Evolutionary conservation across 2,888 invertebrate species (phyloP).

Genomic region (Hybos culiciformis): DNA sequence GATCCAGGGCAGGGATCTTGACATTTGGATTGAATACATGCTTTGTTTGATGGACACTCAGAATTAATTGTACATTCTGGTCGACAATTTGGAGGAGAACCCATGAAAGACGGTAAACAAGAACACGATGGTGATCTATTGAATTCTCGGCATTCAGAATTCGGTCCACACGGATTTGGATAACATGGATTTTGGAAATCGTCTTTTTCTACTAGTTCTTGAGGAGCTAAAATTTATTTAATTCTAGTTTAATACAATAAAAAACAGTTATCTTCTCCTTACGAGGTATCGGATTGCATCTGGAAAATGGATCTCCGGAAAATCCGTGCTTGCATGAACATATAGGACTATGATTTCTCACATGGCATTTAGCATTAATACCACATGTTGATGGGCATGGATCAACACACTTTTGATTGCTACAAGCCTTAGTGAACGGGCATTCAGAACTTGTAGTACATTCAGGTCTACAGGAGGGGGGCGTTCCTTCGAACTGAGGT

Average conservation of each 20-base stretch:
- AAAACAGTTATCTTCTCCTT: slow-evolving; percentile 47
- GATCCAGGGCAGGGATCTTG: slow-evolving; percentile 54
- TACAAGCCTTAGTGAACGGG: slow-evolving; percentile 51
- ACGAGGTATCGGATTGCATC: slow-evolving; percentile 42
- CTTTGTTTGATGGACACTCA: slow-evolving; percentile 50
- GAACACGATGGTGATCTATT: slow-evolving; percentile 51
- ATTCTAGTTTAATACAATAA: slow-evolving; percentile 50
- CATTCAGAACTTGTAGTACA: slow-evolving; percentile 61
- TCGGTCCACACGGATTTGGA: slow-evolving; percentile 51
- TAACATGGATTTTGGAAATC: slow-evolving; percentile 41
- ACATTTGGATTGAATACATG: slow-evolving; percentile 60
- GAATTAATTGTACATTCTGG: slow-evolving; percentile 67
- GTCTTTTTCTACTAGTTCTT: slow-evolving; percentile 18
- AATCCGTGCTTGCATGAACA: slow-evolving; percentile 51
- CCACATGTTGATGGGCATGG: slow-evolving; percentile 63
- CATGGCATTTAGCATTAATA: slow-evolving; percentile 55
- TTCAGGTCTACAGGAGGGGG: slow-evolving; percentile 57
- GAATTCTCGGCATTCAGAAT: slow-evolving; percentile 48
- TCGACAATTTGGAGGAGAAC: slow-evolving; percentile 59
- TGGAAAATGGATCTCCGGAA: slow-evolving; percentile 52
- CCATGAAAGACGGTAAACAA: slow-evolving; percentile 45
- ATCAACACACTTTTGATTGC: slow-evolving; percentile 53
- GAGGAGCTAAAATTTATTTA: slow-evolving; percentile 25
- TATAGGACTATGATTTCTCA: slow-evolving; percentile 62
- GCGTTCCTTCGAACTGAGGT: slow-evolving; percentile 46